A percentile compares a stretch with the other conserved stretches of the same genome.
Conservation (phyloP, 2,113 vertebrate genomes). For the Oncorhynchus nerka region DNA sequence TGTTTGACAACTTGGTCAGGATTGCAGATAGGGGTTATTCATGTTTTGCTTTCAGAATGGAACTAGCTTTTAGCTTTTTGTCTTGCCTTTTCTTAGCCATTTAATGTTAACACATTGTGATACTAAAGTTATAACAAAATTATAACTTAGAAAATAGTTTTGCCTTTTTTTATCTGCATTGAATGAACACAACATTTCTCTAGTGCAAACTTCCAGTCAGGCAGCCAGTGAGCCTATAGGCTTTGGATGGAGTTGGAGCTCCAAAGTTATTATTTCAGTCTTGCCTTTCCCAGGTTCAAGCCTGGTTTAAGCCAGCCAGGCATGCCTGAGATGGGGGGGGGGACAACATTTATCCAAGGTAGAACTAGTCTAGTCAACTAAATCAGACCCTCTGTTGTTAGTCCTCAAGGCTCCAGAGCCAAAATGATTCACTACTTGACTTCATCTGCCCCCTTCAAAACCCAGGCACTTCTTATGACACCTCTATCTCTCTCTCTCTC, state of each 20-base stretch:
- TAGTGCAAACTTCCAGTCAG: not conserved
- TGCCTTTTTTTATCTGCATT: not conserved
- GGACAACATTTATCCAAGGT: too few relatives aligned
- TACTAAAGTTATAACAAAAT: too few relatives aligned
- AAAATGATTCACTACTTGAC: not conserved
- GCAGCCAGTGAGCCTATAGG: not conserved
- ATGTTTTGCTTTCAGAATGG: too few relatives aligned
- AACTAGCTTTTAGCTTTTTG: too few relatives aligned
- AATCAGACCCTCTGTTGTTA: not conserved
- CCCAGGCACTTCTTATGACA: not conserved
- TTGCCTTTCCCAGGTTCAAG: not conserved
- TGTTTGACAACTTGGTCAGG: not conserved
- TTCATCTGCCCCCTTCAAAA: not conserved
- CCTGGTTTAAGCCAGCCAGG: too few relatives aligned
- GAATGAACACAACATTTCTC: not conserved
- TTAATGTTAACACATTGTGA: too few relatives aligned
- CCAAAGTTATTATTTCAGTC: not conserved
- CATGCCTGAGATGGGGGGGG: too few relatives aligned
- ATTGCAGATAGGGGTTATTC: too few relatives aligned
- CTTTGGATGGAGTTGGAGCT: not conserved
- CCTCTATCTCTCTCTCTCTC: not conserved
- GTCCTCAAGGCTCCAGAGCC: not conserved
- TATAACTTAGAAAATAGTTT: not conserved
- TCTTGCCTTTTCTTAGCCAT: too few relatives aligned
- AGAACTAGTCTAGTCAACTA: too few relatives aligned